Base-by-base conservation (phyloP, 1,140 invertebrate species). In the Drosophila elegans region DNA sequence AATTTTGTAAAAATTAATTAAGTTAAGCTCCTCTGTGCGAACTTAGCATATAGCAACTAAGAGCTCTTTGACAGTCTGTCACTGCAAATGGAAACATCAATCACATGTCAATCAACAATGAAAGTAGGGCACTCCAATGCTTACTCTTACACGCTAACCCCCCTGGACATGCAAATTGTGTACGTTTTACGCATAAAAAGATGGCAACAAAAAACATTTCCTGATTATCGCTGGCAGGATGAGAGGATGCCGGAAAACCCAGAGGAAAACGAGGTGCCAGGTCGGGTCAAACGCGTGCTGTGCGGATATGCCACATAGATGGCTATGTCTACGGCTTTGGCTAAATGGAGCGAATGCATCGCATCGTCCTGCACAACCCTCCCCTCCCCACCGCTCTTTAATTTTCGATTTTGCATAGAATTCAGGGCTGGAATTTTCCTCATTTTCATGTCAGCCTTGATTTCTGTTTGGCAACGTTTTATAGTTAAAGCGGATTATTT, bases 401-500 rank as follows among this genome's bases (percentile, higher is more conserved):
- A 41, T 57, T 48, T 66, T 16, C 59, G 62, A 80, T 86, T 84
- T 81, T 85, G 78, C 82, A 86, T 85, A 86, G 62, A 61, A 52
- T 44, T 60, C 39, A 12, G 46, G 39, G 2, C 6, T 38, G 60
- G 25, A 66, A 68, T 64, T 69, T 75, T 66, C 48, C 72, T 46
- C 59, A 74, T 63, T 52, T 75, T 71, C 44, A 53, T 53, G 54
- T 45, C 46, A 77, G 74, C 73, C 59, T 69, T 71, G 75, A 72
- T 85, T 80, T 78, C 64, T 68, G 72, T 88, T 82, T 85, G 72
- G 78, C 85, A 78, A 71, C 74, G 61, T 89, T 89, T 90, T 90
- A 61, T 74, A 78, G 67, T 88, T 77, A 91, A 91, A 91, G 88
- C 88, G 83, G 88, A 91, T 91, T 91, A 91, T 84, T 91, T 86